Evolutionary conservation across 2,113 vertebrate species (phyloP).

Genomic region (Acinonyx jubatus): DNA sequence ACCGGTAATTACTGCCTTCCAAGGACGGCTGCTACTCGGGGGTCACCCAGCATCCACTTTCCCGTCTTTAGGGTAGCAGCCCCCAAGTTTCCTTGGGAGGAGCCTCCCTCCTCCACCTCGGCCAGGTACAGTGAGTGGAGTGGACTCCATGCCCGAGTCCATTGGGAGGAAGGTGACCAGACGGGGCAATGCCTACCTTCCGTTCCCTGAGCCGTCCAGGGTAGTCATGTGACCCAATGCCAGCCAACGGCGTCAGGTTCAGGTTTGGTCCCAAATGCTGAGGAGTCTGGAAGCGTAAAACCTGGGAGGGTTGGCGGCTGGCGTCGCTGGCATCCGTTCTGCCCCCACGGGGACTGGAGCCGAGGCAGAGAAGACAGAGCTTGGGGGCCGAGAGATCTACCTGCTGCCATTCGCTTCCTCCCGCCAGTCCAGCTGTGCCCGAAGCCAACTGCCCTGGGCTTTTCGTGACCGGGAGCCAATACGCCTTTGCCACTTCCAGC

Average conservation of each 20-base stretch:
- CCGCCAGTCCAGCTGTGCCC: no score
- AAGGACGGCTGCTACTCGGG: neutral
- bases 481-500: neutral
- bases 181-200: neutral
- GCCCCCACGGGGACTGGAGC: neutral
- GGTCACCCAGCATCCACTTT: neutral
- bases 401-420: accelerated
- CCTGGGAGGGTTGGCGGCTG: neutral
- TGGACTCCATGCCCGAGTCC: neutral
- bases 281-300: neutral
- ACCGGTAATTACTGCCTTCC: neutral
- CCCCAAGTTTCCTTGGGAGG: neutral
- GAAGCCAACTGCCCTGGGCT: neutral
- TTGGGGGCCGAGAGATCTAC: no score
- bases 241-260: neutral
- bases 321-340: neutral
- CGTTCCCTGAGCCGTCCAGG: neutral
- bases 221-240: neutral
- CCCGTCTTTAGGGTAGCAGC: neutral
- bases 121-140: neutral
- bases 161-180: neutral
- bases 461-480: neutral
- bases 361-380: neutral
- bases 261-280: neutral
- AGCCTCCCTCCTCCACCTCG: neutral